These are phyloP conservation scores for Acanthosepion esculentum DNA, from an alignment of 2,888 invertebrate species.

Conservation along the genomic window DNA sequence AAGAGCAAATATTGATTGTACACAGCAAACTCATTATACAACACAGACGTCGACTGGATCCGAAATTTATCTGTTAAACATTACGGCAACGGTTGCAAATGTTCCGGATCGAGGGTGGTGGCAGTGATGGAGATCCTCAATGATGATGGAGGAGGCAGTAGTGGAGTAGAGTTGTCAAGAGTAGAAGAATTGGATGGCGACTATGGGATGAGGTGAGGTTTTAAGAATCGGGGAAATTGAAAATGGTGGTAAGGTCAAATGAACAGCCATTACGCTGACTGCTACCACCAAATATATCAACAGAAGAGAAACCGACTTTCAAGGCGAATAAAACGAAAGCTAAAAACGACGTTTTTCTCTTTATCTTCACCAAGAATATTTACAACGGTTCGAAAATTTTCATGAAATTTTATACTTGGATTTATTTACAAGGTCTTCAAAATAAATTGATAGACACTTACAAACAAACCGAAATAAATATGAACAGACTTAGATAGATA, in stretches of 20 bases:
- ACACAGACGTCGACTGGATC: background rate
- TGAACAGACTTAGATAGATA: too few relatives aligned
- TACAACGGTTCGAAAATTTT: background rate
- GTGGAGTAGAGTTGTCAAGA: background rate
- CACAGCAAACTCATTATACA: background rate
- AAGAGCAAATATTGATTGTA: background rate
- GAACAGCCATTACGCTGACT: background rate
- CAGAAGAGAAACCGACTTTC: background rate
- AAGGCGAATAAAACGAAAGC: background rate
- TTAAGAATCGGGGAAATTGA: background rate
- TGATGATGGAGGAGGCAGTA: background rate
- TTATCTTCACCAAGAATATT: background rate
- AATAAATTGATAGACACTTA: too few relatives aligned
- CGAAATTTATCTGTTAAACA: background rate
- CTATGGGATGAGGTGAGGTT: background rate
- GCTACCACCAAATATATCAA: background rate
- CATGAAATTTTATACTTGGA: too few relatives aligned
- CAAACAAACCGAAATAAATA: too few relatives aligned
- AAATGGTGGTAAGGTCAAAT: background rate
- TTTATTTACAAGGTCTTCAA: too few relatives aligned
- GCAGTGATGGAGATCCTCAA: background rate
- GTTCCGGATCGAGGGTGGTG: slow-evolving; percentile 15
- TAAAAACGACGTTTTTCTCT: background rate
- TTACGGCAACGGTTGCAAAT: background rate
- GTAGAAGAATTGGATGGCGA: background rate